Evolutionary conservation across 2,797 vertebrate species (phyloP), one percentile per base, ranked within the genome.

Genomic region (Pangasius larnaudii): DNA sequence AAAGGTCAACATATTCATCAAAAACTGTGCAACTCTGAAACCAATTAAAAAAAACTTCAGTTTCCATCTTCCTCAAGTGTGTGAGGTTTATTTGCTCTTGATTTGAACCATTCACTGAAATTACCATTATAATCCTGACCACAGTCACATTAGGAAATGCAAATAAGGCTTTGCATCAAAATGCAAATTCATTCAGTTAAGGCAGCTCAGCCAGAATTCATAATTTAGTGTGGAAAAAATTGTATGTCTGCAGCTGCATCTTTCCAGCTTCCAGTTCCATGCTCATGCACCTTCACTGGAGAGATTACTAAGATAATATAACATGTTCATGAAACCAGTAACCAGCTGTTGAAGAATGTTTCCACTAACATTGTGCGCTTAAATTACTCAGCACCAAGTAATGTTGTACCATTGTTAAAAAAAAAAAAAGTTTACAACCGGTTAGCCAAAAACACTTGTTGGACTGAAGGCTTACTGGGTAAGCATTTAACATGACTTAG

Each of bases 91-190:
- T 71, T 92, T 90, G 89, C 69, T 83, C 89, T 92, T 92, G 90
- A 90, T 92, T 92, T 88, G 85, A 30, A 80, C 16, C 88, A 89
- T 87, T 90, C 91, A 86, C 90, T 79, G 69, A 91, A 81, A 93
- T 92, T 91, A 90, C 85, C 84, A 89, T 92, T 91, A 85, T 90
- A 90, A 92, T 93, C 92, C 91, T 92, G 91, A 92, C 91, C 92
- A 92, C 90, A 80, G 88, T 83, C 56, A 91, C 89, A 93, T 94
- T 93, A 92, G 89, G 90, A 91, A 91, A 94, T 94, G 93, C 91
- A 94, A 95, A 94, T 94, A 71, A 77, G 86, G 82, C 82, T 88
- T 92, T 91, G 91, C 90, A 93, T 92, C 91, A 93, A 94, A 93
- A 93, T 94, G 92, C 92, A 93, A 94, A 94, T 94, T 79, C 74